Base-by-base conservation (phyloP, 2,113 vertebrate species). In the Ceyx melanurus region DNA sequence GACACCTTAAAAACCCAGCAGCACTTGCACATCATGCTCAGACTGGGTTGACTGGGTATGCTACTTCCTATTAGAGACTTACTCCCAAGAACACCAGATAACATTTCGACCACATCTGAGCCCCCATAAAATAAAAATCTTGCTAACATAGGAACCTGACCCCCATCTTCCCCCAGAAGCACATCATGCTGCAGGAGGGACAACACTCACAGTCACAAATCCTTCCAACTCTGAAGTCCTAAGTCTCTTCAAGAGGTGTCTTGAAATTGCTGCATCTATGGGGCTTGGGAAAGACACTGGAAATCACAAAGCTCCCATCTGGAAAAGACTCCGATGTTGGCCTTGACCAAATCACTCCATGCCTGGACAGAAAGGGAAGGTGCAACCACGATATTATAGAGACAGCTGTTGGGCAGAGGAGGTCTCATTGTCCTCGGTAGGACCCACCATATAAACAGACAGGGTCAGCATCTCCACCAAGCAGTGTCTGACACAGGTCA, bases 401-500 rank as follows among this genome's bases (percentile, higher is more conserved):
- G 58, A 28, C 2, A 20, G 50, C 16, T 18, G 33, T 8, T 58
- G 50, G 46, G 61, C 48, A 67, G 37, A 13, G 37, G 17, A 29
- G 18, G 4, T 7, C 58, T 37, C 70, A 2, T 4, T 15, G 51
- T 14, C 50, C 71, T 73, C 43, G 25, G 3, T 18, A 68, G 42
- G n/a, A 60, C 35, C 72, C 43, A 14, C 45, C 43, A 12, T 2
- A 11, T 6, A 3, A 60, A 56, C 7, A 40, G 26, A 35, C 35
- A 77, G 21, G 19, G 42, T 5, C 48, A 19, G 37, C 21, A 3
- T 76, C 37, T 72, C 31, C 48, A 37, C 11, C 60, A 42, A 42
- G 26, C 25, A 9, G 2, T 2, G 9, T 13, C 56, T 17, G 5
- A 10, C 72, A 15, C 0, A 10, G 58, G 31, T 21, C 35, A 31